phyloP scores from a whole-genome alignment of 2,888 invertebrate genomes.

The Pristionchus mayeri region DNA sequence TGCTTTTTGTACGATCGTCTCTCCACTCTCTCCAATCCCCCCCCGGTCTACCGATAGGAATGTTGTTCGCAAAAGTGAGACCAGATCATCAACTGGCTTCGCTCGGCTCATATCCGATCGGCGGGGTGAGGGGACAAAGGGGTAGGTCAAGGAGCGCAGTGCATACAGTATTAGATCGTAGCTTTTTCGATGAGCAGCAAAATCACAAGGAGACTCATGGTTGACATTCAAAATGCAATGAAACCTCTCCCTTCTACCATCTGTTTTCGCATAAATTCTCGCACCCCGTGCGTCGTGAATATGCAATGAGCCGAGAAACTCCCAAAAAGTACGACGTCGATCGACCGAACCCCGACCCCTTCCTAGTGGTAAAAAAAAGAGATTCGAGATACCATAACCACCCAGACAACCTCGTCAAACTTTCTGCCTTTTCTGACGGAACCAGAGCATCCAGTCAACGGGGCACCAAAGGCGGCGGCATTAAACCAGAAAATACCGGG shows the following conservation, averaged over 20 bases:
- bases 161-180: no score
- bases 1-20: slow-evolving; percentile 1
- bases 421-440: no score
- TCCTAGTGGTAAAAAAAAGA: background rate
- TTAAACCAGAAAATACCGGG: background rate
- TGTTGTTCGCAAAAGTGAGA: slow-evolving; percentile 17
- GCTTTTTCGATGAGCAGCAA: no score
- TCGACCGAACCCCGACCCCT: background rate
- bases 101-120: background rate
- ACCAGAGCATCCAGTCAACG: no score
- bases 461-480: background rate
- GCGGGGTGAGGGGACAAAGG: background rate
- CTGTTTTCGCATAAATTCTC: slow-evolving; percentile 26
- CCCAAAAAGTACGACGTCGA: background rate
- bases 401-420: background rate
- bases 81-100: background rate
- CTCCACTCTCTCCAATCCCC: slow-evolving; percentile 16
- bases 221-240: background rate
- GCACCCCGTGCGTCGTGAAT: background rate
- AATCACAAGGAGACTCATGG: background rate
- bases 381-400: background rate
- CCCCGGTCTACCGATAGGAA: background rate
- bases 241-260: background rate
- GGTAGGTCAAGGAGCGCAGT: background rate
- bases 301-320: background rate